Percentiles rank a stretch among this genome's conserved stretches.
phyloP scores from a whole-genome alignment of 1,140 invertebrate genomes.

The Drosophila equinoxialis region DNA sequence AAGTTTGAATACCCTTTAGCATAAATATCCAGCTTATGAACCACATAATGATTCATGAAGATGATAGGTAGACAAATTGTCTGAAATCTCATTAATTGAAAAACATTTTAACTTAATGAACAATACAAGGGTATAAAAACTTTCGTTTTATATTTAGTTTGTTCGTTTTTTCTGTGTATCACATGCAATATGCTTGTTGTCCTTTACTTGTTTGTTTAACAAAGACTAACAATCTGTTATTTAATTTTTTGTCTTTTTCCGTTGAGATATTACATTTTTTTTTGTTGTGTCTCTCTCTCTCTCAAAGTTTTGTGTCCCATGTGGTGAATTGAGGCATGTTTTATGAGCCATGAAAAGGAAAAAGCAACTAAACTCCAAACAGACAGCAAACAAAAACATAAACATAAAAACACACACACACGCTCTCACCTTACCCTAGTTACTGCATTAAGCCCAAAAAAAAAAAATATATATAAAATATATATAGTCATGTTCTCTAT shows the following conservation, averaged over 20 bases:
- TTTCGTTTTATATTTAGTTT: background rate
- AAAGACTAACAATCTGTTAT: constrained; percentile 31
- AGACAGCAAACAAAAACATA: constrained; percentile 4
- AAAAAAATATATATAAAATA: background rate
- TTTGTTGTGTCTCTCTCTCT: constrained; percentile 22
- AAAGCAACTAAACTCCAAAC: constrained; percentile 3
- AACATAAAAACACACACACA: constrained; percentile 6
- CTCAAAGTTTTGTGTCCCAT: constrained; percentile 11
- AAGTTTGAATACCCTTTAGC: background rate
- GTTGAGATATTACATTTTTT: constrained; percentile 37
- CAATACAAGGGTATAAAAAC: background rate
- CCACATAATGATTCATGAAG: too few species aligned
- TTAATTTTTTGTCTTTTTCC: constrained; percentile 28
- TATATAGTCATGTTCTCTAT: background rate
- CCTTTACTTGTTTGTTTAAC: constrained; percentile 52
- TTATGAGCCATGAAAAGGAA: constrained; percentile 18
- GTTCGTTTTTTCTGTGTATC: background rate
- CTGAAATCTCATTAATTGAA: too few species aligned
- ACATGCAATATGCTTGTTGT: constrained; percentile 42
- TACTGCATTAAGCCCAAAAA: background rate
- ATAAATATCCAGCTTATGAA: background rate
- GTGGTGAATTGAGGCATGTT: constrained; percentile 38
- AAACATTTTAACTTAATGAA: too few species aligned
- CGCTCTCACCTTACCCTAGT: background rate
- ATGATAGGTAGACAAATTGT: too few species aligned